Evolutionary conservation across 2,113 vertebrate species (phyloP), one percentile per base, ranked within the genome.

Genomic region (Notiomystis cincta): DNA sequence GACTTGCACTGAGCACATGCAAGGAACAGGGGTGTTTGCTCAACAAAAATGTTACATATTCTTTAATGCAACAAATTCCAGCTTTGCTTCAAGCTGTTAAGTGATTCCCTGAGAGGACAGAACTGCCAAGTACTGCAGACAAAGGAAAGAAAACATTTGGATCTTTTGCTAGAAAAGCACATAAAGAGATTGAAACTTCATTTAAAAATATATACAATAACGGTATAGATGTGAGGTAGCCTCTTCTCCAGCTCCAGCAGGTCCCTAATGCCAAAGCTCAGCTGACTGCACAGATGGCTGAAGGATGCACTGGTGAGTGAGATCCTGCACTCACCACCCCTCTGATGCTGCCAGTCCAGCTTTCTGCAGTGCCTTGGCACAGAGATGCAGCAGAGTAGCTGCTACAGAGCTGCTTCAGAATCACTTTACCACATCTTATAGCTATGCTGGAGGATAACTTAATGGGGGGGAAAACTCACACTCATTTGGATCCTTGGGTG

Each of bases 391-490:
- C 31, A n/a, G 50, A 61, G 37, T 7, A 58, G 60, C 70, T 44
- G 37, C 47, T 57, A 14, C 19, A 77, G 33, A 71, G 35, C 50
- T 73, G 28, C 33, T 45, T 50, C n/a, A 53, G 38, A 11, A 76
- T n/a, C 27, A 38, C 37, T 62, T 76, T 8, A 58, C 31, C 8
- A 0, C 3, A 16, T 18, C 35, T 24, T 44, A 61, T 0, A 35
- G 31, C 62, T 61, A 6, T 3, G 18, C 22, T 17, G 12, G 50
- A 82, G 64, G 19, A 4, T 13, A 53, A 38, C 24, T 31, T 35
- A 31, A 3, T 2, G 2, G 27, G 10, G 1, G 5, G 1, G 8
- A 13, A 62, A 18, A 13, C 42, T 1, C 21, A 14, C 6, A 16
- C 31, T 31, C 24, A 22, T 6, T 30, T 42, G 24, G 24, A 42